phyloP scores from a whole-genome alignment of 53 echinoderm and acorn worm genomes.

The Paracentrotus lividus region DNA sequence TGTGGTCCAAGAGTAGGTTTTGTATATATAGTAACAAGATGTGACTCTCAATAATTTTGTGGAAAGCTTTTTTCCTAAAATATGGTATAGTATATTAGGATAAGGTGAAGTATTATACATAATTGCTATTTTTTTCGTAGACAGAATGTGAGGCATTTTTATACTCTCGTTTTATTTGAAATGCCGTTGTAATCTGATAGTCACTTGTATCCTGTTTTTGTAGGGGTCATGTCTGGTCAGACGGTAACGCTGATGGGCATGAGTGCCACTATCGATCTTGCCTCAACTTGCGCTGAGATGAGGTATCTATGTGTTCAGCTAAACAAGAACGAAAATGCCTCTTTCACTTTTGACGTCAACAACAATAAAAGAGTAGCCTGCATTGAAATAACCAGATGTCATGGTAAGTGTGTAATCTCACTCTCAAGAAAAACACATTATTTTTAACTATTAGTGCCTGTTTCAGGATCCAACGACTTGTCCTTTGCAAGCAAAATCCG shows the following conservation, averaged over 20 bases:
- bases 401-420: no score
- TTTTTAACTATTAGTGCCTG: no score
- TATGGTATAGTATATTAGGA: background rate
- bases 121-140: no score
- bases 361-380: background rate
- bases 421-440: no score
- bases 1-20: no score
- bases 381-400: background rate
- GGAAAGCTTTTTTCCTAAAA: background rate
- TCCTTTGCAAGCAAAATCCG: no score
- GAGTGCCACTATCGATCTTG: constrained; percentile 32
- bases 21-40: no score
- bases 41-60: no score
- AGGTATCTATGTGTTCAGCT: constrained; percentile 49
- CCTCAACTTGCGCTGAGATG: constrained; percentile 31
- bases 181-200: background rate
- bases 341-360: background rate
- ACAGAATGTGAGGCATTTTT: no score
- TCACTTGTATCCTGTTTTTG: background rate
- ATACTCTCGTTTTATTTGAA: no score
- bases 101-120: background rate
- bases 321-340: background rate
- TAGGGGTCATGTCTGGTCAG: background rate
- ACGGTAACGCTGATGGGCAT: background rate
- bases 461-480: no score